Percentiles rank a stretch among this genome's conserved stretches.
Conservation (phyloP, 2,888 invertebrate genomes). For the Pollenia angustigena region DNA sequence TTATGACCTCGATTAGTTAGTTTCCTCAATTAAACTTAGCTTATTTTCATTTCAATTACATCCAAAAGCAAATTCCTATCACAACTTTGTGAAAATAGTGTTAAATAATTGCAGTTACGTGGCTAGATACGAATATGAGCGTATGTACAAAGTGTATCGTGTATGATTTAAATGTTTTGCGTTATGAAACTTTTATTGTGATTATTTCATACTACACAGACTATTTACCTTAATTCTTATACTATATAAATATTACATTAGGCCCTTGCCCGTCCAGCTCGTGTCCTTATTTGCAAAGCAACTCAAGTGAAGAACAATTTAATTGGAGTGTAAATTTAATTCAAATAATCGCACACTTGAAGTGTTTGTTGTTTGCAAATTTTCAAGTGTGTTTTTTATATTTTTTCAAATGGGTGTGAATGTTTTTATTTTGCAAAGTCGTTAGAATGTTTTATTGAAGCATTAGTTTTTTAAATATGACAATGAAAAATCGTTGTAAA, state of each 20-base stretch:
- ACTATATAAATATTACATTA: slow-evolving; percentile 4
- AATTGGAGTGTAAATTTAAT: slow-evolving; percentile 55
- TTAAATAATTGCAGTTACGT: neutral
- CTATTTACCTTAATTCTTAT: neutral
- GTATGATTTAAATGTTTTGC: slow-evolving; percentile 14
- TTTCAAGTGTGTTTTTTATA: slow-evolving; percentile 17
- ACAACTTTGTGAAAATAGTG: neutral
- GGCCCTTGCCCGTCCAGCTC: neutral
- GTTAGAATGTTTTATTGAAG: slow-evolving; percentile 34
- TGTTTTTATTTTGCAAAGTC: slow-evolving; percentile 29
- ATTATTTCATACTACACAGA: slow-evolving; percentile 4
- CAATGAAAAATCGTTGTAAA: slow-evolving; percentile 35
- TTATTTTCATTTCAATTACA: too few species aligned
- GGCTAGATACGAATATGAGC: neutral
- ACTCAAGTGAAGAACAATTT: slow-evolving; percentile 43
- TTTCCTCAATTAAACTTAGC: too few species aligned
- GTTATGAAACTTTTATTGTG: slow-evolving; percentile 14
- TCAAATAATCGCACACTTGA: slow-evolving; percentile 61
- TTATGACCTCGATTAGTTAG: too few species aligned
- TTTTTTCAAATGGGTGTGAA: slow-evolving; percentile 50
- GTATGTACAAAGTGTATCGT: neutral
- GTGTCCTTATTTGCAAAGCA: slow-evolving; percentile 2
- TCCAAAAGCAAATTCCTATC: neutral
- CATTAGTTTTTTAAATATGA: slow-evolving; percentile 38
- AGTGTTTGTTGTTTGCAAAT: slow-evolving; percentile 27